Evolutionary conservation across 2,888 invertebrate species (phyloP), one percentile per base, ranked within the genome.

Genomic region (Ophion ellenae): DNA sequence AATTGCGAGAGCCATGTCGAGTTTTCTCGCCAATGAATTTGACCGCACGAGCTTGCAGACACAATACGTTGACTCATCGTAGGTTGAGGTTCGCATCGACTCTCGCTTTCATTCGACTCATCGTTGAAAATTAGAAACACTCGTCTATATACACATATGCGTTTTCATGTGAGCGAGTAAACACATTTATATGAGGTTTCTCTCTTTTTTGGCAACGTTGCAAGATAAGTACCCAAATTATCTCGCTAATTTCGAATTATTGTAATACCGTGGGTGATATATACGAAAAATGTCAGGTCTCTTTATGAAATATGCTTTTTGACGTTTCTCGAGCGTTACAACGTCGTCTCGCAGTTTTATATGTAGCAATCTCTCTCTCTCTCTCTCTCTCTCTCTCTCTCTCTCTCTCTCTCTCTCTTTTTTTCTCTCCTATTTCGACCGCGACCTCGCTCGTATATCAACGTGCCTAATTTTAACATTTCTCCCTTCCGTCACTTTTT

Each of bases 391-490:
- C 69, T 47, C 40, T 74, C 73, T 64, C 24, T 47, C 9, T 32
- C 47, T 59, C 45, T 61, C 64, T 75, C 10, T 75, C 47, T 28
- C 24, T 57, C 32, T 66, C 57, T 28, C 64, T 66, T 36, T 28
- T 45, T 76, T 10, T 24, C 45, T 66, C 11, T 9, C 32, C 71
- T 45, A 14, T 28, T 20, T 40, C 71, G 80, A 84, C 67, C 66
- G 76, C 80, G 84, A 80, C 84, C 84, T 80, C 84, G 80, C 80
- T 84, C 66, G 76, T 84, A 81, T 61, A 84, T 84, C 76, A 81
- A 81, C 80, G 80, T 61, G 76, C 66, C 84, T 84, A 84, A 84
- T 84, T 84, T 84, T 84, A 84, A 81, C 84, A 73, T 76, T 61
- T 77, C 67, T 73, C 81, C 66, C 71, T 57, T 84, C 73, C 64